Evolutionary conservation across 1,140 invertebrate genomes (phyloP), one percentile per base, ranked within the genome.

Genomic region (Chrysomallon squamiferum): DNA sequence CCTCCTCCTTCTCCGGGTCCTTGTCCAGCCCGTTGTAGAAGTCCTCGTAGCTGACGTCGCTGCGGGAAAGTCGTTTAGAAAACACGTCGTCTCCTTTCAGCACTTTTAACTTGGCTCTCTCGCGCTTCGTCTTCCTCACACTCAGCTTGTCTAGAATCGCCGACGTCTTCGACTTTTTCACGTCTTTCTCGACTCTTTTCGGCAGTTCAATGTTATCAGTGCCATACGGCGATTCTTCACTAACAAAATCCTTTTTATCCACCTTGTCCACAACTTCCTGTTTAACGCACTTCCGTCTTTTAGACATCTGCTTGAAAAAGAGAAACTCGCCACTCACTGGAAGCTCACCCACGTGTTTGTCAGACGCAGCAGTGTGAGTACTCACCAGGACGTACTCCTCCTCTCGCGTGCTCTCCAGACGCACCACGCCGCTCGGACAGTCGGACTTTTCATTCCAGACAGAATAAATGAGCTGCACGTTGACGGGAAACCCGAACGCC

Each of bases 101-200:
- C 32, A 73, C 77, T 65, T 80, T 82, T 57, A 82, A 52, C 64
- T 71, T 79, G 2, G 80, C 80, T 22, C 80, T 50, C 57, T 80
- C 80, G 43, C 78, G 76, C 50, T 72, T 79, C 11, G 68, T 72
- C 52, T 71, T 79, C 20, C 77, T 54, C 1, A 80, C 74, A 59
- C 78, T 79, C 3, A 82, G 59, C 60, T 79, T 79, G 59, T 82
- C 80, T 41, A 82, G 64, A 27, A 82, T 66, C 4, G 62, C 69
- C 18, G 72, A 71, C 18, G 72, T 71, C 65, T 76, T 80, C 27
- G 74, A 73, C 56, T 78, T 80, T 54, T 78, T 79, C 6, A 69
- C 56, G 30, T 78, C 77, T 62, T 77, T 80, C n/a, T 66, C 64
- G 7, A 73, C 68, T 47, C 77, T 61, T 15, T 74, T 65, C 2